Evolutionary conservation across 2,113 vertebrate species (phyloP), one percentile per base, ranked within the genome.

Genomic region (Eira barbara): DNA sequence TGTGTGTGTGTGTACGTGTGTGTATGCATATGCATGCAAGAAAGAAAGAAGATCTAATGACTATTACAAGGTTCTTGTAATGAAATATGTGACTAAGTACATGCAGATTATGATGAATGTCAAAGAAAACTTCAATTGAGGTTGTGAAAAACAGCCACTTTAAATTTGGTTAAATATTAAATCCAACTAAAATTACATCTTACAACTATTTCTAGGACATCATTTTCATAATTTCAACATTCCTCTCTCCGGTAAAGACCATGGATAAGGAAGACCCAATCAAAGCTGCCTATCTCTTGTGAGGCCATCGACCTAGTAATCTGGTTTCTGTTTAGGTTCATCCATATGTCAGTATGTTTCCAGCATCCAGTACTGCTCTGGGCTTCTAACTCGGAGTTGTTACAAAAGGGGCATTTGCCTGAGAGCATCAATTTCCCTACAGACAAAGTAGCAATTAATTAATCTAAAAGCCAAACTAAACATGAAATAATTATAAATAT

Each of bases 101-200:
- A 55, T 82, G 63, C 4, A 80, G 4, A 84, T 69, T 57, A 59
- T 29, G 3, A 80, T 42, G 45, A 78, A 89, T 45, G 27, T 36
- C 71, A 95, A 95, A n/a, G 29, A 78, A 49, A 95, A 87, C 23
- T 82, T 6, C 61, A 78, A 6, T 9, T 57, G 31, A 89, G 89
- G 4, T 63, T 67, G 29, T 80, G 31, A 94, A 95, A 92, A 91
- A 73, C 18, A 89, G 15, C 39, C 74, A 61, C 3, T 69, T 95
- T 76, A 71, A 91, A 90, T 91, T 57, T 63, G 42, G 52, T 79
- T 92, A 36, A 91, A 88, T 91, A 84, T 34, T 42, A 92, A 95
- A 91, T 73, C 13, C 14, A 81, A 86, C 10, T 49, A 23, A 81
- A 93, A 76, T 52, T 42, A 76, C 20, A 45, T 23, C 63, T 96